Conservation (phyloP, 2,113 vertebrate species). For the Notiomystis cincta region DNA sequence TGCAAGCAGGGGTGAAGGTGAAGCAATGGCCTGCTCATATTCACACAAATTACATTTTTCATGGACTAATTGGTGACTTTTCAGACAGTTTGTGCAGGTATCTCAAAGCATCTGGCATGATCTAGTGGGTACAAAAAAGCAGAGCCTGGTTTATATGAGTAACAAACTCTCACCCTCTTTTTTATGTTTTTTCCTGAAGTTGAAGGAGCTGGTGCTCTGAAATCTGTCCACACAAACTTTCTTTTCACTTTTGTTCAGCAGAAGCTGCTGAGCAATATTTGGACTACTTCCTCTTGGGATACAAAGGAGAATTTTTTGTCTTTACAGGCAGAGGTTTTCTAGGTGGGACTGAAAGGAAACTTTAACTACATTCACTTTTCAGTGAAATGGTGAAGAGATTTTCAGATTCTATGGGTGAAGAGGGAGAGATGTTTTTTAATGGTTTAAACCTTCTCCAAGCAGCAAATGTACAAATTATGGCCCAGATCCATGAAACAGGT, state of each 20-base stretch:
- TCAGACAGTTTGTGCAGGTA: background rate
- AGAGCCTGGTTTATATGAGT: background rate
- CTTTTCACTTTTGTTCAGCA: background rate
- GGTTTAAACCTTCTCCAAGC: background rate
- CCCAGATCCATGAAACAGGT: background rate
- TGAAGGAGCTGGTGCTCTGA: background rate
- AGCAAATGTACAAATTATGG: background rate
- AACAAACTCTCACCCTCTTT: background rate
- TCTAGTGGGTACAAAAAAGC: background rate
- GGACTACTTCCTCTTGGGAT: background rate
- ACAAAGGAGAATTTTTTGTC: background rate
- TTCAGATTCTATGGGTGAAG: background rate
- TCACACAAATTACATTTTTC: background rate
- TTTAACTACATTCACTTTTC: background rate
- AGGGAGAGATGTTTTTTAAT: background rate
- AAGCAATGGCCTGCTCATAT: background rate
- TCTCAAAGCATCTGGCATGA: background rate
- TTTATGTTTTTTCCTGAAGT: background rate
- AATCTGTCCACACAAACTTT: background rate
- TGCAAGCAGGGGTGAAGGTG: background rate
- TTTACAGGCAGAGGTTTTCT: background rate
- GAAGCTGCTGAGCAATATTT: background rate
- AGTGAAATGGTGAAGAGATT: background rate
- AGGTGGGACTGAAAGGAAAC: background rate
- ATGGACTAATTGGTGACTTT: background rate